These are phyloP conservation scores for Tethea ocularis DNA, from an alignment of 2,888 invertebrate species.

Conservation along the genomic window DNA sequence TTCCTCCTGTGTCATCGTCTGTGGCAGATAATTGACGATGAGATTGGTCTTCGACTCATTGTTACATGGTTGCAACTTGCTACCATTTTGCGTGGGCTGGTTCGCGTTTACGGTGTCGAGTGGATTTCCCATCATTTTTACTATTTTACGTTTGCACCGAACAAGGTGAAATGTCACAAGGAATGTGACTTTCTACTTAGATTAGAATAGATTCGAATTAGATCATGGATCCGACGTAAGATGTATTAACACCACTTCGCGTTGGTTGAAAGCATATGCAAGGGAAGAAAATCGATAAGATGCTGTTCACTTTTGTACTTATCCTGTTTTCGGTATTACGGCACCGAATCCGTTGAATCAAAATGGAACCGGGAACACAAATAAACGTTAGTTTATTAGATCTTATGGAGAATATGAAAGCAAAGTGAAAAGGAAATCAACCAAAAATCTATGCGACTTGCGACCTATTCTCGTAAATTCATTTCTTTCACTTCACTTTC, in stretches of 20 bases:
- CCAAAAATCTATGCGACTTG: slow-evolving; percentile 83
- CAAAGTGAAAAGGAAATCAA: slow-evolving; percentile 84
- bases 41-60: slow-evolving; percentile 99
- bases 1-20: slow-evolving; percentile 99
- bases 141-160: slow-evolving; percentile 64
- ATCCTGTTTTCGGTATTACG: slow-evolving; percentile 69
- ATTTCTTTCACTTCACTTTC: slow-evolving; percentile 83
- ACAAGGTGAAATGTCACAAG: slow-evolving; percentile 61
- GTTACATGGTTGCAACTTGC: slow-evolving; percentile 86
- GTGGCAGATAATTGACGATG: slow-evolving; percentile 99
- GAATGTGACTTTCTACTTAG: slow-evolving; percentile 49
- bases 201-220: slow-evolving; percentile 57
- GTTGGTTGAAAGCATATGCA: slow-evolving; percentile 83
- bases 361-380: slow-evolving; percentile 76
- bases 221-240: slow-evolving; percentile 62
- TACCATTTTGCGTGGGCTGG: slow-evolving; percentile 90
- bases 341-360: slow-evolving; percentile 73
- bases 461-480: slow-evolving; percentile 83
- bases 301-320: slow-evolving; percentile 78
- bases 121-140: slow-evolving; percentile 82
- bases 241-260: slow-evolving; percentile 76
- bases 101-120: slow-evolving; percentile 80
- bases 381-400: slow-evolving; percentile 79
- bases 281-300: slow-evolving; percentile 84
- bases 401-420: slow-evolving; percentile 77